These are phyloP conservation scores for Istiophorus platypterus DNA, from an alignment of 2,113 vertebrate genomes.

Conservation along the genomic window DNA sequence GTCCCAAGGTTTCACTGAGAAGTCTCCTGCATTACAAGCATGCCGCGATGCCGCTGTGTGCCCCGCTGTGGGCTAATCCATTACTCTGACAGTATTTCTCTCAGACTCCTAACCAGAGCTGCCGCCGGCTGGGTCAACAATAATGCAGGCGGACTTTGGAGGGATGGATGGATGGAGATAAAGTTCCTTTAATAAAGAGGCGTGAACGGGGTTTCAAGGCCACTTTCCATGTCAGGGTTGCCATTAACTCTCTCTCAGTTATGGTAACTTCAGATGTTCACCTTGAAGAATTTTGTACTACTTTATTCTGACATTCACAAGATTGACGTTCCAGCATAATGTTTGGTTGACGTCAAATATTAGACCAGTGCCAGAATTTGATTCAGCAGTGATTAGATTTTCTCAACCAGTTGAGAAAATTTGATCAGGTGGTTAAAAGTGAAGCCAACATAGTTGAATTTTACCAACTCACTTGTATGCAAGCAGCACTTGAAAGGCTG, in stretches of 20 bases:
- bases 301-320: conserved; percentile 26
- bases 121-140: conserved; percentile 42
- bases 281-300: conserved; percentile 16
- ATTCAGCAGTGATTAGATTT: conserved; percentile 11
- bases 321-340: neutral
- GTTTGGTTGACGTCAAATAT: conserved; percentile 3
- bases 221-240: conserved; percentile 25
- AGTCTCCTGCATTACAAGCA: conserved; percentile 63
- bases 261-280: conserved; percentile 14
- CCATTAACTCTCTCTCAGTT: conserved; percentile 17
- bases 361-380: neutral
- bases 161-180: conserved; percentile 27
- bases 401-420: neutral
- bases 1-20: conserved; percentile 56
- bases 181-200: conserved; percentile 39
- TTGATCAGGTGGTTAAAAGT: neutral
- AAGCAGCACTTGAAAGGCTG: neutral
- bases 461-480: neutral
- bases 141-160: conserved; percentile 23
- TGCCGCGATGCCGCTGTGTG: conserved; percentile 44
- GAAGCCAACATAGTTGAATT: neutral
- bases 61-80: conserved; percentile 59
- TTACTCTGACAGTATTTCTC: conserved; percentile 54
- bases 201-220: conserved; percentile 21
- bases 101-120: conserved; percentile 27